Percentiles rank a stretch among this genome's conserved stretches.
These are phyloP conservation scores for Enhydra lutris DNA, from an alignment of 2,113 vertebrate species.

Conservation along the genomic window DNA sequence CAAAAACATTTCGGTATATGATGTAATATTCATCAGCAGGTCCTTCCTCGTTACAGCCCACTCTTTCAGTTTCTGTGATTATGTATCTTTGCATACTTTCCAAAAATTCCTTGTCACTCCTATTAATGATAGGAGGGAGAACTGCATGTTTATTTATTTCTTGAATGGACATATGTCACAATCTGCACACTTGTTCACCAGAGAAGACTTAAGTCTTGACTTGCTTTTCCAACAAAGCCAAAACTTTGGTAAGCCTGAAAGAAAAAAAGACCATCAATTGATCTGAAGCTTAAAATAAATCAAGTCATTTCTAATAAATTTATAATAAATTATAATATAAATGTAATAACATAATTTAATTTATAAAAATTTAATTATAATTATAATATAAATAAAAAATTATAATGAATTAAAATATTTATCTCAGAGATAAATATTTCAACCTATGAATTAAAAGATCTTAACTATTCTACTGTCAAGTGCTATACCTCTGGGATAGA, in stretches of 20 bases:
- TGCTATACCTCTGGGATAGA: neutral
- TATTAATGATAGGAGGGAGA: conserved; percentile 51
- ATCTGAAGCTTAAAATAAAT: neutral
- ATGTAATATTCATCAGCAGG: conserved; percentile 77
- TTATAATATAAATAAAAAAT: too few species aligned
- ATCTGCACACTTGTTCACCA: conserved; percentile 26
- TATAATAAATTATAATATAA: neutral
- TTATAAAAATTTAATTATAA: too few species aligned
- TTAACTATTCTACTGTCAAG: neutral
- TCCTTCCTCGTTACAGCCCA: conserved; percentile 69
- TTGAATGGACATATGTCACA: neutral
- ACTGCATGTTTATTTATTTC: neutral
- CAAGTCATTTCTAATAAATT: neutral
- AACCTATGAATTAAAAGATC: conserved; percentile 7
- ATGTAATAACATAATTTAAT: too few species aligned
- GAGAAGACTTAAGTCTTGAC: neutral
- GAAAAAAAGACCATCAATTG: neutral
- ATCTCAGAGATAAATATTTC: conserved; percentile 8
- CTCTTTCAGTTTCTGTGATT: conserved; percentile 74
- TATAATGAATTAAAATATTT: too few species aligned
- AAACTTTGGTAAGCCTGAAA: conserved; percentile 43
- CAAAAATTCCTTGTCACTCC: conserved; percentile 77
- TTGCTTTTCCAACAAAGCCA: neutral
- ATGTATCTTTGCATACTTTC: conserved; percentile 74
- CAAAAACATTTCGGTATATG: conserved; percentile 80